Evolutionary conservation across 2,113 vertebrate species (phyloP), one percentile per base, ranked within the genome.

Genomic region (Dipodomys stephensi): DNA sequence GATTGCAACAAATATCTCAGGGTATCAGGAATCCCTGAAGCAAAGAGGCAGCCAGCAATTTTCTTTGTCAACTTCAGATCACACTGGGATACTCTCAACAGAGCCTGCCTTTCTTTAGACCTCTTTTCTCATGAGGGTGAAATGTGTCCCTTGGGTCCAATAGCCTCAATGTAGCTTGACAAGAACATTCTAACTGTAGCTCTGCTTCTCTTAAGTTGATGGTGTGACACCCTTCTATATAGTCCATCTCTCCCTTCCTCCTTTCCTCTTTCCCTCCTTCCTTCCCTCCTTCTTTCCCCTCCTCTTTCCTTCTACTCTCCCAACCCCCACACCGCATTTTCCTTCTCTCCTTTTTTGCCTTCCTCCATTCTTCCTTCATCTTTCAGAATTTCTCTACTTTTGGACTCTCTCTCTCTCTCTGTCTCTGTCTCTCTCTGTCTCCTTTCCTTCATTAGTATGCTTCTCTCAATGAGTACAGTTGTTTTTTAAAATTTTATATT

Each of bases 1-100:
- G 95, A 94, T 91, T 79, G 69, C 53, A 88, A 57, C 68, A 96
- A 94, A 92, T 83, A 94, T 93, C 44, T 83, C 44, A 15, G 76
- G 68, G 35, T 76, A 96, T 96, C 39, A n/a, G 78, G 94, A 79
- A 60, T 32, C 3, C 72, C 12, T 15, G 53, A 72, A 93, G 76
- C 69, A 79, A 28, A 81, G 78, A 82, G 83, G 65, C 71, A 91
- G 90, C 35, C 80, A 83, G 93, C 80, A 11, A n/a, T 92, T 94
- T 96, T 92, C 88, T 89, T 80, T 93, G 84, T 87, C 74, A 93
- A 60, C 11, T 35, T 91, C 22, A 35, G 84, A 62, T 91, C 44
- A 73, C n/a, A 49, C 69, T 74, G 92, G 64, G 19, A 18, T 28
- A 6, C 19, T 93, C 82, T 91, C 57, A 90, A 74, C 53, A 64